These are phyloP conservation scores for Cancer borealis DNA, from an alignment of 2,888 invertebrate species.

Conservation along the genomic window DNA sequence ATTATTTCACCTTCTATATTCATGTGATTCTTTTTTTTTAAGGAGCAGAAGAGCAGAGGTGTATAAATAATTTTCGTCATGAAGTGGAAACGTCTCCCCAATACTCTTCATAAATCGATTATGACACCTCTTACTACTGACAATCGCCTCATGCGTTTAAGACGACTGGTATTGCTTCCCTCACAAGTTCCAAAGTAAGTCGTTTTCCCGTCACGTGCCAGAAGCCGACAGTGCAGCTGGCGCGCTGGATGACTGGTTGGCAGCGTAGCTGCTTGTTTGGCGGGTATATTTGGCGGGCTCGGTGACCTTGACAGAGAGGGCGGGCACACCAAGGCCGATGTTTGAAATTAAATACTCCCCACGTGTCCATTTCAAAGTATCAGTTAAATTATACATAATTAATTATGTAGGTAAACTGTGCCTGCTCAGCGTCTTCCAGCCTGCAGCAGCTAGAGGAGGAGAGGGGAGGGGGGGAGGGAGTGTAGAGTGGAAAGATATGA, in stretches of 20 bases:
- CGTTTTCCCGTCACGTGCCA: constrained; percentile 34
- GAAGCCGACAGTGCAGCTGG: background rate
- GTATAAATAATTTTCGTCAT: background rate
- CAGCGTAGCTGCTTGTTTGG: constrained; percentile 60
- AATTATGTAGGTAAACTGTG: background rate
- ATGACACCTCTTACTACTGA: background rate
- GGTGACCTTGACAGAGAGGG: constrained; percentile 71
- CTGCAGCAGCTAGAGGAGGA: background rate
- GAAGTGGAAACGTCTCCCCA: no score
- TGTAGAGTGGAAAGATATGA: background rate
- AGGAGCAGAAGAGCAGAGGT: background rate
- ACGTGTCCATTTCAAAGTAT: background rate
- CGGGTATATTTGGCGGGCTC: constrained; percentile 70
- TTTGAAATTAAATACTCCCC: constrained; percentile 51
- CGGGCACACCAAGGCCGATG: constrained; percentile 64
- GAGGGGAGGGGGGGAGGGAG: background rate
- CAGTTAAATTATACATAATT: background rate
- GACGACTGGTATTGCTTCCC: background rate
- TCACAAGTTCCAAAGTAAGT: background rate
- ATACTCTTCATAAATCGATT: background rate
- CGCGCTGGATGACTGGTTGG: constrained; percentile 61
- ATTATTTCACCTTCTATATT: background rate
- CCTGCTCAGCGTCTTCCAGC: background rate
- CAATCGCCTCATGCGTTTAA: background rate
- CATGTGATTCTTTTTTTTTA: no score